Base-by-base conservation (phyloP, 2,113 vertebrate genomes). In the Aix galericulata region DNA sequence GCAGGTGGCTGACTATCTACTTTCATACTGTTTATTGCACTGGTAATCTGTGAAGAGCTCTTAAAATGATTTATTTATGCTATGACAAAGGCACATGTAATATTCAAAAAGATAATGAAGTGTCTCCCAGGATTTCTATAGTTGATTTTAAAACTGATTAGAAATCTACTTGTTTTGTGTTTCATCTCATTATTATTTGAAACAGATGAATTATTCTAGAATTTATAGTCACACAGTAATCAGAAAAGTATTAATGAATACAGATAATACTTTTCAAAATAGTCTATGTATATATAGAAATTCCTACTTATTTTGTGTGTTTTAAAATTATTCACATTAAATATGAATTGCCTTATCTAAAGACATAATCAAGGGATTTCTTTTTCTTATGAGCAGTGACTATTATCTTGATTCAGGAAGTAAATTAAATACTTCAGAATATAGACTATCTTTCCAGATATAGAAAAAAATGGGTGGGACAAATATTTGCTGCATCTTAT, bases 401-500 rank as follows among this genome's bases (percentile, higher is more conserved):
- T 89, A 18, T 60, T 40, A 31, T 75, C 32, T 89, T 84, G 38
- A n/a, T 89, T 79, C 69, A 91, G 46, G 53, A 86, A 91, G 58
- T 73, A 86, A 83, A 59, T 52, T 1, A 86, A 78, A 66, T 79
- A 34, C 60, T 87, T 91, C 50, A 92, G 67, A 87, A 89, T 73
- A 50, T 13, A 73, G 48, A 17, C 29, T 86, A 23, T 72, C 16
- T 77, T 94, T 93, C 72, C 87, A 62, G 92, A 87, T 36, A 69
- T 2, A 94, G 78, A 71, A 89, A 84, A 58, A 82, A 67, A 4
- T 16, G 55, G 29, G 78, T 6, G 14, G 75, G 74, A 94, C 67
- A 94, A 87, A 73, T 89, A 88, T 62, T 95, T 91, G 48, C 59
- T 71, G 72, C 76, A 86, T 92, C 62, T 86, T 93, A 27, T 67